Percentiles rank a stretch among this genome's conserved stretches.
phyloP scores from a whole-genome alignment of 2,888 invertebrate genomes.

The Cephus pygmeus region DNA sequence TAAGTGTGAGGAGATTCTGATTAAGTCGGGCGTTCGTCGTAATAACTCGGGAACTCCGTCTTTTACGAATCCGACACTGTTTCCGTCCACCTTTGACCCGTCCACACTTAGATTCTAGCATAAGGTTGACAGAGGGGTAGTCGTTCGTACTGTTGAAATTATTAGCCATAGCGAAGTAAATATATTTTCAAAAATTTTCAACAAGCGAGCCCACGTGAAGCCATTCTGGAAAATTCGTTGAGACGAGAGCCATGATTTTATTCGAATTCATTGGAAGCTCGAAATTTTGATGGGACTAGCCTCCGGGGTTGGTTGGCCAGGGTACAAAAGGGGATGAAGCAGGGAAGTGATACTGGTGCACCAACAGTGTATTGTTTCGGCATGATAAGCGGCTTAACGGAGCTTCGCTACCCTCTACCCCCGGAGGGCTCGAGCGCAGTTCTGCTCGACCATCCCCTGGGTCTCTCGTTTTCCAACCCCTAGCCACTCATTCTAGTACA shows the following conservation, averaged over 20 bases:
- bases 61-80: neutral
- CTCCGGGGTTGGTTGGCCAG: conserved; percentile 18
- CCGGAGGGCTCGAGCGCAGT: conserved; percentile 4
- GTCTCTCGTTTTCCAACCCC: neutral
- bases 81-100: neutral
- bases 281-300: conserved; percentile 57
- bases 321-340: conserved; percentile 21
- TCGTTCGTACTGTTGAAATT: neutral
- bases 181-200: neutral
- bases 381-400: conserved; percentile 67
- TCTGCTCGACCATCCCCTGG: conserved; percentile 20
- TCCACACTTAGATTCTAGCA: neutral
- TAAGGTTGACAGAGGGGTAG: neutral
- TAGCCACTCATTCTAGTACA: neutral
- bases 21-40: conserved; percentile 44
- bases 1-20: conserved; percentile 62
- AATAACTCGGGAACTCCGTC: neutral
- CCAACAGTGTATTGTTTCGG: conserved; percentile 66
- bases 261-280: conserved; percentile 58
- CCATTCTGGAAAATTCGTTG: neutral
- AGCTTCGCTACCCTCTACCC: conserved; percentile 54
- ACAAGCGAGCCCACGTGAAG: neutral
- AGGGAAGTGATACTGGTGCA: conserved; percentile 64
- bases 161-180: neutral
- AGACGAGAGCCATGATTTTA: conserved; percentile 34